Evolutionary conservation across 2,888 invertebrate species (phyloP).

Genomic region (Kuschelorhynchus macadamiae): DNA sequence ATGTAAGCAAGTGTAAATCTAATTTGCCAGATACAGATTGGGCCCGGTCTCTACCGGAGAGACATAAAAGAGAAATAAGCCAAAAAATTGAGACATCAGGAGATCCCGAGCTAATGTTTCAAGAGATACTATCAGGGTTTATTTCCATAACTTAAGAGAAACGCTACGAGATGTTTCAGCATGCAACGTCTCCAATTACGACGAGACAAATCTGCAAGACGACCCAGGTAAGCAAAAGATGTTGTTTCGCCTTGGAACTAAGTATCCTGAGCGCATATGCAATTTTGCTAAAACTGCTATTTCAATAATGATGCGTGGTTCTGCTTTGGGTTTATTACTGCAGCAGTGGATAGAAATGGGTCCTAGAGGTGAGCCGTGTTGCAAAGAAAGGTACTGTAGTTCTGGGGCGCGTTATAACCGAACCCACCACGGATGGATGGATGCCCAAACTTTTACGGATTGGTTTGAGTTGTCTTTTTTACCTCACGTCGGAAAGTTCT

Average conservation of each 20-base stretch:
- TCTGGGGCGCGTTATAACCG: constrained; percentile 50
- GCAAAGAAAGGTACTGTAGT: constrained; percentile 55
- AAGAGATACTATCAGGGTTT: constrained; percentile 45
- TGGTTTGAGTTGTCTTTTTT: constrained; percentile 56
- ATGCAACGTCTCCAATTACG: constrained; percentile 36
- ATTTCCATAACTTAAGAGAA: constrained; percentile 49
- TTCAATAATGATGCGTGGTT: constrained; percentile 61
- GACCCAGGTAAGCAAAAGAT: constrained; percentile 49
- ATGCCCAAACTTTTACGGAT: constrained; percentile 55
- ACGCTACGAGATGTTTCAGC: constrained; percentile 43
- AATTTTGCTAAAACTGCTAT: constrained; percentile 52
- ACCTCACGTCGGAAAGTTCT: constrained; percentile 41
- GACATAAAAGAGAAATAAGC: constrained; percentile 11
- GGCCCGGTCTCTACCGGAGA: constrained; percentile 18
- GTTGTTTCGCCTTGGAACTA: constrained; percentile 35
- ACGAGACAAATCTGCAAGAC: constrained; percentile 34
- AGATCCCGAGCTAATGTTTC: too few relatives aligned
- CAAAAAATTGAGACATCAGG: constrained; percentile 11
- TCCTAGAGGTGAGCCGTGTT: constrained; percentile 58
- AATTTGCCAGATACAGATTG: constrained; percentile 40
- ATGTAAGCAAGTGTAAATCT: background rate
- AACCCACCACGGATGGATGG: constrained; percentile 50
- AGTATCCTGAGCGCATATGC: constrained; percentile 48
- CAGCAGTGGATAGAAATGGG: constrained; percentile 56
- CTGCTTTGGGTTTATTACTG: constrained; percentile 58